Conservation (phyloP, 2,888 invertebrate species). For the Cephonodes hylas region DNA sequence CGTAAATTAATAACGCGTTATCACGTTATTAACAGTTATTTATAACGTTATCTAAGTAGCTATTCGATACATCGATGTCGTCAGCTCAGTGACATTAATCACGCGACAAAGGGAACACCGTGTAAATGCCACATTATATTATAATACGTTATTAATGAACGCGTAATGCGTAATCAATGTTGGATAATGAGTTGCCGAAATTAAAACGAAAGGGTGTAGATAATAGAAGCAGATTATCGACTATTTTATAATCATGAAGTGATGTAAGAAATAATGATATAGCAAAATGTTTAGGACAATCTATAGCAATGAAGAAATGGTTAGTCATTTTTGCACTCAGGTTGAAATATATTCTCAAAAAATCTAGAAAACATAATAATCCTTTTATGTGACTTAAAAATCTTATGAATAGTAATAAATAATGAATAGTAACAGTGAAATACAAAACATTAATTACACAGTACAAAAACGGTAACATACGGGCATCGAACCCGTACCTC, state of each 20-base stretch:
- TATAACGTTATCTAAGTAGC: background rate
- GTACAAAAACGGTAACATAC: conserved; percentile 1
- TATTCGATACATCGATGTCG: background rate
- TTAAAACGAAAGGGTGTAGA: background rate
- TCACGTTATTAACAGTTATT: conserved; percentile 32
- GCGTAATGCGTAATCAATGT: conserved; percentile 9
- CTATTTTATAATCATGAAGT: background rate
- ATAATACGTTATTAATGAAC: conserved; percentile 24
- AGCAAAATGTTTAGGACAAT: background rate
- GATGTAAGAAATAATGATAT: background rate
- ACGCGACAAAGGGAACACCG: conserved; percentile 4
- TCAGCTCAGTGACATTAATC: background rate
- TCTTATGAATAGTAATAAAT: background rate
- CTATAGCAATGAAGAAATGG: too few relatives aligned
- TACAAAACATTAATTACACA: background rate
- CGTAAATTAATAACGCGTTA: background rate
- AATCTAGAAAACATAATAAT: too few relatives aligned
- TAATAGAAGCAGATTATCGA: background rate
- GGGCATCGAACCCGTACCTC: conserved; percentile 2
- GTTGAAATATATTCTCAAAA: too few relatives aligned
- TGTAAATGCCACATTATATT: conserved; percentile 6
- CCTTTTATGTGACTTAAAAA: background rate
- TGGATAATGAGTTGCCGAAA: conserved; percentile 6
- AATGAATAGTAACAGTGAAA: background rate
- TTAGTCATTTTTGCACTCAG: too few relatives aligned